phyloP scores from a whole-genome alignment of 2,888 invertebrate species.

The Abrostola tripartita region DNA sequence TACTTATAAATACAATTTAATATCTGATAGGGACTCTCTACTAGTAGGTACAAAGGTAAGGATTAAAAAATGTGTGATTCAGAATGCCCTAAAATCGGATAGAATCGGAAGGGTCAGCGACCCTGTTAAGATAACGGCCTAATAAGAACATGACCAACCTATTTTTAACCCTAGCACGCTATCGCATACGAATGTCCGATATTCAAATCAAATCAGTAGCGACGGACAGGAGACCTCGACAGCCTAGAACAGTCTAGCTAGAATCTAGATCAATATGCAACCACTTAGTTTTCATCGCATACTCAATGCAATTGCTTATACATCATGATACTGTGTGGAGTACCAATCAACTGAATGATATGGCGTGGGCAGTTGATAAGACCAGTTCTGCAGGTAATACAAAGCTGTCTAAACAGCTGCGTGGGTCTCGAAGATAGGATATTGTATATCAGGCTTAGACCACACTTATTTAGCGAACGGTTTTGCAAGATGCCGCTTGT shows the following conservation, averaged over 20 bases:
- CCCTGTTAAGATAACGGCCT: no score
- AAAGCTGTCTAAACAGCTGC: conserved; percentile 11
- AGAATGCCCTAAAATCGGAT: no score
- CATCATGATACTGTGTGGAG: background rate
- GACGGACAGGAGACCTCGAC: background rate
- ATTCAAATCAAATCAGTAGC: no score
- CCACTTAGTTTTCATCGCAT: background rate
- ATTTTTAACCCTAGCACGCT: no score
- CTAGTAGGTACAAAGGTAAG: no score
- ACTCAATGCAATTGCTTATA: conserved; percentile 23
- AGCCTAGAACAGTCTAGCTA: background rate
- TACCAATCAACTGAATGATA: conserved; percentile 29
- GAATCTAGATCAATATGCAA: background rate
- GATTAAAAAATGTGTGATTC: no score
- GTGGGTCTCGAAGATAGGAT: conserved; percentile 12
- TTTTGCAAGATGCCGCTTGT: background rate
- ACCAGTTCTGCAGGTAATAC: background rate
- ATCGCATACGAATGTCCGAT: no score
- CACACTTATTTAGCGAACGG: conserved; percentile 22
- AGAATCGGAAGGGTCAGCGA: no score
- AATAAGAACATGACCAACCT: no score
- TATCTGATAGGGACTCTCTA: no score
- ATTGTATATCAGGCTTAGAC: conserved; percentile 7
- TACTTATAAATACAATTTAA: no score
- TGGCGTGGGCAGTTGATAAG: conserved; percentile 26